Evolutionary conservation across 2,888 invertebrate species (phyloP).

Genomic region (Eilema depressum): DNA sequence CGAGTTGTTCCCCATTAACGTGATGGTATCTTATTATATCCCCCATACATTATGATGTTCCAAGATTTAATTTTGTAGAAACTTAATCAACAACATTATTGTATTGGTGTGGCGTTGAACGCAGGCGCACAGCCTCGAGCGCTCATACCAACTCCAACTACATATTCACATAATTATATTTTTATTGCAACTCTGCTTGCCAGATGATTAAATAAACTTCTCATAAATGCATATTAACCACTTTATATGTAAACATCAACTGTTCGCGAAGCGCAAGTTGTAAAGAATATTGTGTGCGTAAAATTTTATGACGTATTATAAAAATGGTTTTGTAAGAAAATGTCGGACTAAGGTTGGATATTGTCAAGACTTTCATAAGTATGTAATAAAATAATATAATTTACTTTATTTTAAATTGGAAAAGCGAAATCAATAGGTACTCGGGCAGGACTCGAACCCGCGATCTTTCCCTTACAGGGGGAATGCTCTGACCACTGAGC

Average conservation of each 20-base stretch:
- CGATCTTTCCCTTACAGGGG: too few species aligned
- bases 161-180: constrained; percentile 48
- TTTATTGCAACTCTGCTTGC: constrained; percentile 43
- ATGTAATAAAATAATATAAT: too few species aligned
- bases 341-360: not conserved
- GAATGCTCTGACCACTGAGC: too few species aligned
- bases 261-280: not conserved
- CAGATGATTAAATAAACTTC: constrained; percentile 54
- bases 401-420: too few species aligned
- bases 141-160: constrained; percentile 19
- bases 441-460: too few species aligned
- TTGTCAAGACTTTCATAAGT: too few species aligned
- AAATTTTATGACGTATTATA: not conserved
- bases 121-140: constrained; percentile 8
- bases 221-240: constrained; percentile 36
- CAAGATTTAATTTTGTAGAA: constrained; percentile 42
- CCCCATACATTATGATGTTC: constrained; percentile 1
- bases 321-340: not conserved
- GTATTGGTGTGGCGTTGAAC: not conserved
- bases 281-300: not conserved
- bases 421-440: too few species aligned
- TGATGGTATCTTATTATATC: not conserved
- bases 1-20: not conserved
- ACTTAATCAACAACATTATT: constrained; percentile 51
- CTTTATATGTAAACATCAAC: not conserved